Conservation (phyloP, 2,888 invertebrate genomes). For the Tipula lateralis region DNA sequence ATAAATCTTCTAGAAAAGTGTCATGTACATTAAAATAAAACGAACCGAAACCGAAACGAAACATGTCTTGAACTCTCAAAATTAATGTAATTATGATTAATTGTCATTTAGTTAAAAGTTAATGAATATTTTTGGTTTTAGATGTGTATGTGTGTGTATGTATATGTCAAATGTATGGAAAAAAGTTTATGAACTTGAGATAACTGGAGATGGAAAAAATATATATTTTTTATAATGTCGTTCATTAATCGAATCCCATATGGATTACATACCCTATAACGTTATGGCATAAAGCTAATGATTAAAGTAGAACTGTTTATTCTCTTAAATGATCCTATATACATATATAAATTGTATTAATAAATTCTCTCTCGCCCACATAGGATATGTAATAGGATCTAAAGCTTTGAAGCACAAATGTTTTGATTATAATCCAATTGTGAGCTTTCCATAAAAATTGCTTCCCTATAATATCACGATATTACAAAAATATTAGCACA, state of each 20-base stretch:
- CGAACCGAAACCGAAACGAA: not conserved
- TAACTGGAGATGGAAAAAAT: not conserved
- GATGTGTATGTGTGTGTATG: not conserved
- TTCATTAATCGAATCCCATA: not conserved
- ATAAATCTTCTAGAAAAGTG: not conserved
- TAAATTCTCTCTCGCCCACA: too few relatives aligned
- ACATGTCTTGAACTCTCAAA: not conserved
- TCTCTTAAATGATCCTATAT: too few relatives aligned
- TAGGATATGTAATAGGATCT: not conserved
- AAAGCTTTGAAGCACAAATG: not conserved
- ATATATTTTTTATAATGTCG: not conserved
- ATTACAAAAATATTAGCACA: not conserved
- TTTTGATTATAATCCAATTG: not conserved
- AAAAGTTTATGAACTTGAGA: not conserved
- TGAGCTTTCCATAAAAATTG: not conserved
- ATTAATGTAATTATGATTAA: slow-evolving; percentile 3
- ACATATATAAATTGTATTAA: too few relatives aligned
- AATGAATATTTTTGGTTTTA: not conserved
- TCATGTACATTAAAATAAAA: not conserved
- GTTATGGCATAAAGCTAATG: not conserved
- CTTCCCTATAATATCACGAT: not conserved
- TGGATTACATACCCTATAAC: not conserved
- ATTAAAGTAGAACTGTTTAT: not conserved
- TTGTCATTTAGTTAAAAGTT: not conserved
- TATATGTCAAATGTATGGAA: not conserved